These are phyloP conservation scores for Cyclopterus lumpus DNA, from an alignment of 2,797 vertebrate genomes.

Conservation along the genomic window DNA sequence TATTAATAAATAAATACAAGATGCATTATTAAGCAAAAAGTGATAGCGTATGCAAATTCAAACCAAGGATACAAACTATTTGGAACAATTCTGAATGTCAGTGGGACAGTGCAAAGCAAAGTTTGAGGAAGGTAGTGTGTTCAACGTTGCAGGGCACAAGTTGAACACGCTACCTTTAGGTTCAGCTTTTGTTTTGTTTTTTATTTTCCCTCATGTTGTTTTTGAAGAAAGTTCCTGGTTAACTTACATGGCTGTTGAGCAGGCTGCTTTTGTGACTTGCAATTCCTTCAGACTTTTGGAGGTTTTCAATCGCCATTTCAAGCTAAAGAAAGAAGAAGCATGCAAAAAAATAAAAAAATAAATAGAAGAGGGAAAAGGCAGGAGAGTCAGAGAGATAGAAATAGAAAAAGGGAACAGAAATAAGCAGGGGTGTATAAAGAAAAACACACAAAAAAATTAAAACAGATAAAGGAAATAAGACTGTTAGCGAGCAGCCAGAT, in stretches of 20 bases:
- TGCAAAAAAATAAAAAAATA: constrained; percentile 75
- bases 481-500: constrained; percentile 91
- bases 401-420: constrained; percentile 59
- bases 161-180: constrained; percentile 52
- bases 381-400: constrained; percentile 65
- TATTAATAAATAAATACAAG: constrained; percentile 20
- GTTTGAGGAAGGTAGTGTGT: constrained; percentile 55
- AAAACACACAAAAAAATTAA: constrained; percentile 52
- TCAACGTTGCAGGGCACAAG: constrained; percentile 28
- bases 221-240: constrained; percentile 78
- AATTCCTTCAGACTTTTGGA: constrained; percentile 99
- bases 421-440: constrained; percentile 64
- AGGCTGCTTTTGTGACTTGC: constrained; percentile 99
- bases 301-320: constrained; percentile 99
- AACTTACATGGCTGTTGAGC: constrained; percentile 99
- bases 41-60: constrained; percentile 51
- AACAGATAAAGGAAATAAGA: constrained; percentile 90
- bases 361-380: constrained; percentile 64
- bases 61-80: constrained; percentile 34
- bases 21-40: constrained; percentile 33
- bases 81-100: constrained; percentile 32
- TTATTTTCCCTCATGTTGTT: constrained; percentile 47
- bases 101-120: constrained; percentile 45
- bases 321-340: constrained; percentile 93
- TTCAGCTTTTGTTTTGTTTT: constrained; percentile 35